Base-by-base conservation (phyloP, 1,140 invertebrate genomes). In the Procambarus clarkii region DNA sequence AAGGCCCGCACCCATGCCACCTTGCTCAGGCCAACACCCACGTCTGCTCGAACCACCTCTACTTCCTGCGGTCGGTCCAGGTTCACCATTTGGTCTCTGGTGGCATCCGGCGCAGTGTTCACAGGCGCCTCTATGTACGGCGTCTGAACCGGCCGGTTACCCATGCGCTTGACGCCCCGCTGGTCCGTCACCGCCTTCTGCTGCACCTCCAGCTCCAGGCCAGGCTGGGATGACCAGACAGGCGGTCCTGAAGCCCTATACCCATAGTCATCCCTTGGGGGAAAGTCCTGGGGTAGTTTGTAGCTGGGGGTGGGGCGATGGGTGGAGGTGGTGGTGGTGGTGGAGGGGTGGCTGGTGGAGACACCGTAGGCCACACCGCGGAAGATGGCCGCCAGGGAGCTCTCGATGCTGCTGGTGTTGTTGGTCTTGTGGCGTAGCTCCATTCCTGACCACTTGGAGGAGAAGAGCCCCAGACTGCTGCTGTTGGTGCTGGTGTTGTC, bases 311-410 rank as follows among this genome's bases (percentile, higher is more conserved):
- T 18, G n/a, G 11, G 82, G 54, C 18, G 90, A 46, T 24, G 80
- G 3, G 11, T 45, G 5, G 48, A 44, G 1, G 34, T 77, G 64
- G 92, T 18, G n/a, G 84, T 74, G 44, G 92, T 74, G n/a, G 87
- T 81, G 34, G 88, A 44, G n/a, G 84, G 74, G n/a, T 79, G 78
- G 46, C 74, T 82, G 21, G 92, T 92, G 21, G 92, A 83, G 21
- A 92, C 88, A 11, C 92, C 92, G 60, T 92, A 92, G 18, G 92
- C 92, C 34, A 92, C 92, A 34, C 92, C 92, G 9, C 92, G 69
- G 79, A 92, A 92, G 58, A 92, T 92, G 69, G 92, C 92, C 18
- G 92, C 92, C 60, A 92, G 64, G 71, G 88, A 90, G 80, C 92
- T 92, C 77, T 92, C 92, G 79, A 91, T 92, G 44, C 78, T 86